Evolutionary conservation across 2,888 invertebrate species (phyloP), one percentile per base, ranked within the genome.

Genomic region (Eledona agricola): DNA sequence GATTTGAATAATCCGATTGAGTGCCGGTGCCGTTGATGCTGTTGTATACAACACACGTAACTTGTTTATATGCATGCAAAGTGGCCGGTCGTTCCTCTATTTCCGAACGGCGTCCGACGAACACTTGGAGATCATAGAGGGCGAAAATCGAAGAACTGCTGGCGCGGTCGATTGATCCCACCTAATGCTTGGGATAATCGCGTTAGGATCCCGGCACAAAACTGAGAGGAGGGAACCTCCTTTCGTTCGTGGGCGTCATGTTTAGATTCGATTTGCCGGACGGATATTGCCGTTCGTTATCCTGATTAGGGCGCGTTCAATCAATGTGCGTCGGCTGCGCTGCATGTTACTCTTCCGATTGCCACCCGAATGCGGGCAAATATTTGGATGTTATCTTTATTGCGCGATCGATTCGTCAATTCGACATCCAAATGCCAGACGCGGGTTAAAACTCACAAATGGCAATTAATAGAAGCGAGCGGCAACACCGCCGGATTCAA

Each of bases 231-330:
- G 51, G 19, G 20, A 16, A 51, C 46, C 34, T 35, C 22, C 34
- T 37, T 25, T 46, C 46, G 19, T 46, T 46, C 46, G 46, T 6
- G 17, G 17, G 46, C 57, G 59, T 64, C 65, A 57, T 67, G 66
- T 69, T 70, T 70, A 66, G 68, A 69, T 71, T 70, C 71, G 67
- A 71, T 71, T 71, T 69, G 68, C 65, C 60, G 63, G 61, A 63
- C 71, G 69, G 71, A 71, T 70, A 71, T 71, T 71, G 70, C 65
- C 64, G 66, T 70, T 69, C 69, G 70, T 70, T 71, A 71, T 70
- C 70, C 70, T 64, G 70, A 71, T 71, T 68, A 69, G 64, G 59
- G 63, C 58, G 63, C 66, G 65, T 65, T 65, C 66, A 60, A 63
- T 65, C 64, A 62, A 60, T 63, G 65, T 40, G 42, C 34, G 42